phyloP scores from a whole-genome alignment of 2,113 vertebrate genomes.

The Merops nubicus region DNA sequence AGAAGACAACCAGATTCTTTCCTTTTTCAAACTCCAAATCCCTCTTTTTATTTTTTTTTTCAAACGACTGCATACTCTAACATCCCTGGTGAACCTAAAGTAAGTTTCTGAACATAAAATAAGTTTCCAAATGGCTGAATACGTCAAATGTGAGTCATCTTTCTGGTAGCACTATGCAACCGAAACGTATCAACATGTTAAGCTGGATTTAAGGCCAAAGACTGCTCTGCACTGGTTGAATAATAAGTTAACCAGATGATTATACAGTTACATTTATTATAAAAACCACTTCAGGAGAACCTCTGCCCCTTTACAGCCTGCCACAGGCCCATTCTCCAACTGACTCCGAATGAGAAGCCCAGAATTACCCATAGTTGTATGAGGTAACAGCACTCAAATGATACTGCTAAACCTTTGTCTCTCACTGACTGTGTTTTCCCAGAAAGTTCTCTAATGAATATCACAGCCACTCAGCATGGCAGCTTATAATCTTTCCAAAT shows the following conservation, averaged over 20 bases:
- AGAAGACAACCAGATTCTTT: slow-evolving; percentile 66
- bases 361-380: neutral
- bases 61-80: slow-evolving; percentile 6
- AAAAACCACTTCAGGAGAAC: neutral
- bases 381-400: neutral
- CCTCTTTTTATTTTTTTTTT: slow-evolving; percentile 42
- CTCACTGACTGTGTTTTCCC: neutral
- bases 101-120: slow-evolving; percentile 29
- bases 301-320: neutral
- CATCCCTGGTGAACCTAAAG: slow-evolving; percentile 9
- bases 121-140: slow-evolving; percentile 69
- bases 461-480: neutral
- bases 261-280: neutral
- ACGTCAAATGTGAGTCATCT: slow-evolving; percentile 43
- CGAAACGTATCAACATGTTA: slow-evolving; percentile 16
- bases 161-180: slow-evolving; percentile 7
- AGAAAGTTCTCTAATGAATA: neutral
- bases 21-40: slow-evolving; percentile 15
- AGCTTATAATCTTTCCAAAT: neutral
- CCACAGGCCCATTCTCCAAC: neutral
- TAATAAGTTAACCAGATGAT: slow-evolving; percentile 36
- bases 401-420: neutral
- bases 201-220: slow-evolving; percentile 57
- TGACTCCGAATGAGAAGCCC: neutral
- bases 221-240: slow-evolving; percentile 14